Base-by-base conservation (phyloP, 2,113 vertebrate genomes). In the Oryzias melastigma region DNA sequence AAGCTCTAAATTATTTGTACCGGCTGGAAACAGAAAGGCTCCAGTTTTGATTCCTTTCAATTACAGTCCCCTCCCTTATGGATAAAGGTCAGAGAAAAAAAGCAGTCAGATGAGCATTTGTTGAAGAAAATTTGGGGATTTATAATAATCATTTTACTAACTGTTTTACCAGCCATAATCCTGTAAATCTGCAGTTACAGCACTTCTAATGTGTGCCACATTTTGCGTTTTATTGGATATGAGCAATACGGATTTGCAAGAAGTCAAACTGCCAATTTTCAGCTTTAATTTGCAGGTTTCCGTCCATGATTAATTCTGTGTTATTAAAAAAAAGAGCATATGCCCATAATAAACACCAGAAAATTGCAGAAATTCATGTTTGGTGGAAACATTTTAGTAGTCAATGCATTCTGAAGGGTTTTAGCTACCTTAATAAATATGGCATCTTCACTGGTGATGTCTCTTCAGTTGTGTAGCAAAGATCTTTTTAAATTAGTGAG, bases 151-250 rank as follows among this genome's bases (percentile, higher is more conserved):
- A 53, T 51, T 77, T 62, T 43, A 52, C 35, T 27, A 58, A 52
- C 44, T 25, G n/a, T 62, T 75, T 70, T 51, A 52, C 64, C 4
- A 74, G 57, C 54, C 53, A n/a, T 49, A 69, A 17, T 19, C 42
- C 12, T 62, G 8, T 22, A 48, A 55, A 12, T 57, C 16, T 25
- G 20, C 42, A 52, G 54, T 40, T 58, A 46, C 43, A 19, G 18
- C 47, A 55, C 19, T 19, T 45, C 17, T n/a, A 24, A 56, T 48
- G 10, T 45, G 13, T 20, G 52, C 57, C 60, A 41, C 10, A 24
- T 59, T 62, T 43, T 58, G 10, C 67, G 6, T 12, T 40, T 16
- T 19, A 40, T n/a, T 52, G 42, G 22, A 42, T 73, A 19, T 24
- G 27, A 40, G 42, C 48, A 16, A 44, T 3, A 52, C 46, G 5